A percentile compares a stretch with the other conserved stretches of the same genome.
These are phyloP conservation scores for Siniperca obscura DNA, from an alignment of 2,797 vertebrate species.

Conservation along the genomic window DNA sequence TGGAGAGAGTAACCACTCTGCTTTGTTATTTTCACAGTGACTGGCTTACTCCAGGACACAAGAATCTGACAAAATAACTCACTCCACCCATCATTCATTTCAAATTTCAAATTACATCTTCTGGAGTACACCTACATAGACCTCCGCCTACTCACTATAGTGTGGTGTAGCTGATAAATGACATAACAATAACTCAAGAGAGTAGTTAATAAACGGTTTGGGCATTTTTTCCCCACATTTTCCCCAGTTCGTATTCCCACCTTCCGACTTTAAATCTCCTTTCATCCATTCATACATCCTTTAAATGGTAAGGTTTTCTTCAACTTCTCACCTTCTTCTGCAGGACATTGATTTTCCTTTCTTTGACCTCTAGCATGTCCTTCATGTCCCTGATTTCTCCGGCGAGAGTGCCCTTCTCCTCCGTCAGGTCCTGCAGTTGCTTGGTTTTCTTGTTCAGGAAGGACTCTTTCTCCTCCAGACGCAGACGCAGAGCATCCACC, in stretches of 20 bases:
- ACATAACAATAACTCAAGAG: background rate
- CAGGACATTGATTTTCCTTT: slow-evolving; percentile 98
- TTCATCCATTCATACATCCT: background rate
- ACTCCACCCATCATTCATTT: background rate
- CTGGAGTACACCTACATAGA: background rate
- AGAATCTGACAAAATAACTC: slow-evolving; percentile 8
- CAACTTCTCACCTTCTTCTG: slow-evolving; percentile 93
- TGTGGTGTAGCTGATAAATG: background rate
- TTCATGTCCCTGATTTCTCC: slow-evolving; percentile 99
- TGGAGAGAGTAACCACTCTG: slow-evolving; percentile 56
- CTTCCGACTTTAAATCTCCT: background rate
- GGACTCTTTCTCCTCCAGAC: slow-evolving; percentile 98
- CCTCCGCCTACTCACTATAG: background rate
- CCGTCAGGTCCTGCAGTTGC: slow-evolving; percentile 98
- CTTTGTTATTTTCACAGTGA: slow-evolving; percentile 36
- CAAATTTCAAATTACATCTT: slow-evolving; percentile 10
- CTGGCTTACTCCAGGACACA: slow-evolving; percentile 46
- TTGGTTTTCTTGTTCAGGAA: slow-evolving; percentile 99
- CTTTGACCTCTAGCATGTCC: slow-evolving; percentile 99
- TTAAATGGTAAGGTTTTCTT: background rate
- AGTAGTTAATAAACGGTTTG: background rate
- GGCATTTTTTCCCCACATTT: background rate
- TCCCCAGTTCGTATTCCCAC: background rate
- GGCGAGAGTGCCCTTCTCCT: slow-evolving; percentile 97
- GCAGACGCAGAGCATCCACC: slow-evolving; percentile 97